Conservation (phyloP, 2,888 invertebrate genomes). For the Dioctria linearis region DNA sequence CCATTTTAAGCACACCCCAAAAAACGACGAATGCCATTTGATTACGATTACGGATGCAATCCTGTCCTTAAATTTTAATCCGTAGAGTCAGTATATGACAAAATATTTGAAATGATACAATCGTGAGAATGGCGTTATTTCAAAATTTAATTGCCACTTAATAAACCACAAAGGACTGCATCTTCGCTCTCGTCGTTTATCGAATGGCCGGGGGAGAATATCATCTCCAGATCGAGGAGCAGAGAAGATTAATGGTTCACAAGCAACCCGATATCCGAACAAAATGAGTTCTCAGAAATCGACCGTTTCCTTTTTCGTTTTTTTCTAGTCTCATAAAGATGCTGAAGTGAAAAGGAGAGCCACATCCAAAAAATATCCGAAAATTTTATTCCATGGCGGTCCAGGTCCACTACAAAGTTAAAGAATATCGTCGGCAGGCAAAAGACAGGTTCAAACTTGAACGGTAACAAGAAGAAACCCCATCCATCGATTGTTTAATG, state of each 20-base stretch:
- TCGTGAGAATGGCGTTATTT: constrained; percentile 25
- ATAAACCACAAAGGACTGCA: constrained; percentile 28
- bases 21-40: no score
- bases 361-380: constrained; percentile 3
- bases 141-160: constrained; percentile 42
- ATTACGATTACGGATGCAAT: no score
- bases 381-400: constrained; percentile 25
- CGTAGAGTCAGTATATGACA: no score
- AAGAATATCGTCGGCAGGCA: constrained; percentile 17
- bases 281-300: constrained; percentile 44
- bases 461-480: constrained; percentile 8
- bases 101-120: no score
- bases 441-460: constrained; percentile 22
- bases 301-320: constrained; percentile 17
- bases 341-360: constrained; percentile 17
- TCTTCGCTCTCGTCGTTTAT: constrained; percentile 29
- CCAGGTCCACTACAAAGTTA: constrained; percentile 10
- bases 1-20: no score
- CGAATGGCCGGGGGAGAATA: constrained; percentile 9
- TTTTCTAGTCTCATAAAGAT: constrained; percentile 30
- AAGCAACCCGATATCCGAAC: constrained; percentile 42
- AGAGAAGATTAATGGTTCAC: constrained; percentile 42
- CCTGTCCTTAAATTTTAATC: no score
- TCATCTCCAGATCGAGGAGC: constrained; percentile 32
- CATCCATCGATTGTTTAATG: not conserved